Base-by-base conservation (phyloP, 2,113 vertebrate species). In the Holacanthus passer region DNA sequence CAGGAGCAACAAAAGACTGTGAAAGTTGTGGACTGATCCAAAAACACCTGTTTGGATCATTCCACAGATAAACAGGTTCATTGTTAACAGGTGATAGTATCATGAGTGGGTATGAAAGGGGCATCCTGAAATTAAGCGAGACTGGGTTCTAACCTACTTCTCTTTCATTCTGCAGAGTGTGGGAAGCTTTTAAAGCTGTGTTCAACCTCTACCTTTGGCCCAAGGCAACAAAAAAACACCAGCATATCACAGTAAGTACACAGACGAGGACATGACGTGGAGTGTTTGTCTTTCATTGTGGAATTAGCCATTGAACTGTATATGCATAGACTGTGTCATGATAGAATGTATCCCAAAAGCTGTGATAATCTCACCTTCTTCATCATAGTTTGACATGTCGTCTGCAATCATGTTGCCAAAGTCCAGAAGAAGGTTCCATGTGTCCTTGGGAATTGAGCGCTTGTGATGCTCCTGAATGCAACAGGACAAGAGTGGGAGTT, bases 371-470 rank as follows among this genome's bases (percentile, higher is more conserved):
- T 93, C 93, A 97, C 98, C 98, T 97, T 99, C 97, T 91, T 99
- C 97, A 48, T 99, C 98, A 41, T 98, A 99, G 94, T 98, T 99
- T 45, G 98, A 99, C 98, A 99, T 97, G 88, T 99, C 98, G 39
- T 98, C 98, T 88, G 96, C 96, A 88, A 98, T 98, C 96, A 98
- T 97, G 91, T 97, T 98, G 89, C 97, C 97, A 37, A 99, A 99
- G 81, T 99, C 98, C 89, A 99, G 94, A 71, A 99, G 94, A 80
- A 99, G 96, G 89, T 99, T 99, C 97, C 98, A 99, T 0, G 97
- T 98, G 91, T 99, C 97, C 91, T 97, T 98, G 72, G 97, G 97
- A 90, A 99, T 98, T 7, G 97, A 98, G 76, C 98, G 95, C 91
- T 98, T 99, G 94, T 98, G 97, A 92, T 99, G 97, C 72, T 99